A percentile compares a stretch with the other conserved stretches of the same genome.
Conservation (phyloP, 2,797 vertebrate species). For the Yasuhikotakia modesta region DNA sequence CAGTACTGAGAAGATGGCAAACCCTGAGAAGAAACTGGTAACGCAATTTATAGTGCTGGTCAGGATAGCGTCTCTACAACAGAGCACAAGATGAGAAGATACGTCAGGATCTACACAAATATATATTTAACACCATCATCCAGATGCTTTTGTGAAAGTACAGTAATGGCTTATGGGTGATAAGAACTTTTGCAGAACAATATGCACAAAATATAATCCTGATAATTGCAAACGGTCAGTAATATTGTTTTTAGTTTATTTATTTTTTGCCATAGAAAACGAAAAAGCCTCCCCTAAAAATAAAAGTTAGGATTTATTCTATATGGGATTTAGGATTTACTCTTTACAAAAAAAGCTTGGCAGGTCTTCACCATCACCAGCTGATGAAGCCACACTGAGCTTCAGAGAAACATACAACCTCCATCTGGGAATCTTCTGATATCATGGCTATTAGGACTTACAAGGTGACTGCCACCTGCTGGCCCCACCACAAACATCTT, state of each 20-base stretch:
- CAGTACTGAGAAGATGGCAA: slow-evolving; percentile 96
- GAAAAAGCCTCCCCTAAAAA: background rate
- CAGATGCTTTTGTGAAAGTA: too few species aligned
- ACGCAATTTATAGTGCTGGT: slow-evolving; percentile 97
- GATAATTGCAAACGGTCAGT: background rate
- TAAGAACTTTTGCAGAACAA: too few species aligned
- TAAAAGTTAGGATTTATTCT: background rate
- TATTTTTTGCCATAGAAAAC: background rate
- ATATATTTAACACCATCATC: background rate
- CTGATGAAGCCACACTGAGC: background rate
- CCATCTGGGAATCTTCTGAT: background rate
- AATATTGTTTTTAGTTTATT: background rate
- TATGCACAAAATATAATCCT: background rate
- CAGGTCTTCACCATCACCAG: background rate
- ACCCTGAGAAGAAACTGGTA: slow-evolving; percentile 97
- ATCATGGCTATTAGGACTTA: background rate
- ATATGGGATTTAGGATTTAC: too few species aligned
- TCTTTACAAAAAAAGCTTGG: too few species aligned
- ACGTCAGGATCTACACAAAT: slow-evolving; percentile 3
- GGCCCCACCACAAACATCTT: background rate
- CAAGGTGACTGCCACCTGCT: slow-evolving; percentile 37
- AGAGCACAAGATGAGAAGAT: slow-evolving; percentile 19
- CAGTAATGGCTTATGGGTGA: too few species aligned
- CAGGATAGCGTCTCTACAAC: slow-evolving; percentile 89
- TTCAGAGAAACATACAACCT: background rate